Conservation (phyloP, 1,140 invertebrate species). For the Heliconius nattereri region DNA sequence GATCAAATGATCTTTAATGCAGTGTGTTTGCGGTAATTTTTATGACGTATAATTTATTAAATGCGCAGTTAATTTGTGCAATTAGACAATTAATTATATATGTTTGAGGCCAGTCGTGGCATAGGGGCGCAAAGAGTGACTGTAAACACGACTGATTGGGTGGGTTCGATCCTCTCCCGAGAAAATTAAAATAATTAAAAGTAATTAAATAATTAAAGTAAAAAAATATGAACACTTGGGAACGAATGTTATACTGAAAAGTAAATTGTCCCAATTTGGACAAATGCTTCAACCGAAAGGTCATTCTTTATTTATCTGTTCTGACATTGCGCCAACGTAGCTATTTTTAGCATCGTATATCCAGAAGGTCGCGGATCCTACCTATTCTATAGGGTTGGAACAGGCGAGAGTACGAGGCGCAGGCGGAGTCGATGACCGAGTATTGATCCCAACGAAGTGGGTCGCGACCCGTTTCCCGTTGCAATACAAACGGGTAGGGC, state of each 20-base stretch:
- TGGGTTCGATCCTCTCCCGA: too few relatives aligned
- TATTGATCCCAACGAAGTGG: constrained; percentile 76
- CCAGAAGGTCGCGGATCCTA: constrained; percentile 44
- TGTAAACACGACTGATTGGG: too few relatives aligned
- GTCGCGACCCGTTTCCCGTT: constrained; percentile 75
- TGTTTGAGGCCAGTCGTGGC: too few relatives aligned
- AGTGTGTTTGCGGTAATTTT: constrained; percentile 5
- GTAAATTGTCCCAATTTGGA: constrained; percentile 25
- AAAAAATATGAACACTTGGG: not conserved
- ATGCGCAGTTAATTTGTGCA: not conserved
- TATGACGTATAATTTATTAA: not conserved
- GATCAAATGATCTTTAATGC: constrained; percentile 11
- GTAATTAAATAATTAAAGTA: too few relatives aligned
- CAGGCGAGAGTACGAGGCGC: constrained; percentile 52
- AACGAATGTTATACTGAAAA: not conserved
- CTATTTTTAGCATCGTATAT: constrained; percentile 46
- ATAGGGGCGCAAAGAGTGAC: too few relatives aligned
- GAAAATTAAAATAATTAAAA: too few relatives aligned
- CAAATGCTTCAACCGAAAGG: constrained; percentile 26
- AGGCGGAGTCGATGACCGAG: constrained; percentile 77
- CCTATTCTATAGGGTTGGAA: constrained; percentile 51
- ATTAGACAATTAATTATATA: not conserved
- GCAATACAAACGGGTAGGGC: constrained; percentile 58
- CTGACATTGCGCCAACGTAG: constrained; percentile 37
- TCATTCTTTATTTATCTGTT: constrained; percentile 31